Evolutionary conservation across 2,113 vertebrate genomes (phyloP), one percentile per base, ranked within the genome.

Genomic region (Rhineura floridana): DNA sequence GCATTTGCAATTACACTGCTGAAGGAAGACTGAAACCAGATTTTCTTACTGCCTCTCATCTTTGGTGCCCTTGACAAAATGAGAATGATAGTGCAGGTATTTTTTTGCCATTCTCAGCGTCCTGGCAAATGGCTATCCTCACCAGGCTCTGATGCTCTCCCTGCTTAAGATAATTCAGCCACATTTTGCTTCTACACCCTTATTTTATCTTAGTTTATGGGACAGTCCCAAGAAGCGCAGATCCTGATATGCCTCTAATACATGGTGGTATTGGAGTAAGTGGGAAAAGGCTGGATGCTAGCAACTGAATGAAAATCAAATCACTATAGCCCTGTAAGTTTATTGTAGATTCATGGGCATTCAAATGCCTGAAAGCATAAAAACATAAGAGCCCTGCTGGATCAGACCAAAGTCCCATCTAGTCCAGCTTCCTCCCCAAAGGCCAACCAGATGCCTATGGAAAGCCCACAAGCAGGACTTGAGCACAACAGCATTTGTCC

Each of bases 1-100:
- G 52, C 90, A 84, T 88, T 93, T 94, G 46, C 17, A 19, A 52
- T 67, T 59, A n/a, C 30, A 55, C 52, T 85, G 83, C 30, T 6
- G 28, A 48, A 50, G 62, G 76, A 50, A 77, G 11, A 3, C 9
- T 42, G 33, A 6, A 23, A 92, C 7, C 5, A 2, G 55, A 55
- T 73, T 42, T 93, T 81, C 11, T 70, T 55, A 8, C 25, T 33
- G 46, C 3, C 15, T 48, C 10, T 86, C 30, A 86, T 44, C 11
- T 63, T 63, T 8, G 17, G 8, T 63, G 30, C 42, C 17, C 39
- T 85, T 25, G 48, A 28, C 3, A 65, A 67, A 67, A 2, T 46
- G 3, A 82, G 28, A 65, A 44, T 46, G 28, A 10, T 33, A 25
- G 25, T 42, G 23, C 28, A 0, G 42, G 25, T 46, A 28, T 6